phyloP scores from a whole-genome alignment of 2,888 invertebrate species.

The Tillus elongatus region DNA sequence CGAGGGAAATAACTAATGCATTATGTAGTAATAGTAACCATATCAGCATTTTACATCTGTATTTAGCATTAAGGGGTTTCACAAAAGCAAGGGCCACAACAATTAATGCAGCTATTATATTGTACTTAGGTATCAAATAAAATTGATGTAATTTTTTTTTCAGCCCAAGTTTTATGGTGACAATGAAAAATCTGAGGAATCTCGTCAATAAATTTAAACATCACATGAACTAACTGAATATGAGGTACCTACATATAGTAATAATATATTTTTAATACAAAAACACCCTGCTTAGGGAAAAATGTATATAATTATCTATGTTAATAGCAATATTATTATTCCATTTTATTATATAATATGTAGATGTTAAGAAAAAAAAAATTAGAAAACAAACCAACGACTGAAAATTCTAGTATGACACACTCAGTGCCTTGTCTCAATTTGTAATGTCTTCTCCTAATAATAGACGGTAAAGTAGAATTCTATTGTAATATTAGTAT shows the following conservation, averaged over 20 bases:
- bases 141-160: conserved; percentile 26
- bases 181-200: conserved; percentile 53
- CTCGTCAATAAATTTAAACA: conserved; percentile 12
- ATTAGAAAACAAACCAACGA: neutral
- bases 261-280: neutral
- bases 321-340: neutral
- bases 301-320: conserved; percentile 1
- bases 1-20: too few species aligned
- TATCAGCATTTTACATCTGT: too few species aligned
- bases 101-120: too few species aligned
- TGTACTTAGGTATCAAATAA: neutral
- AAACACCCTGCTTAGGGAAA: neutral
- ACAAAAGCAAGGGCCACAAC: neutral
- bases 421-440: neutral
- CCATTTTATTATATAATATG: neutral
- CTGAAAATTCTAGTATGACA: conserved; percentile 2
- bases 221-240: neutral
- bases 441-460: too few species aligned
- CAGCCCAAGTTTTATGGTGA: conserved; percentile 60
- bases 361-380: neutral
- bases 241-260: neutral
- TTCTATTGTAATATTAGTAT: too few species aligned
- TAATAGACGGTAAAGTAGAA: too few species aligned
- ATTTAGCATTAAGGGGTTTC: too few species aligned
- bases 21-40: too few species aligned